Percentiles rank a stretch among this genome's conserved stretches.
phyloP scores from a whole-genome alignment of 2,888 invertebrate genomes.

The Mimas tiliae region DNA sequence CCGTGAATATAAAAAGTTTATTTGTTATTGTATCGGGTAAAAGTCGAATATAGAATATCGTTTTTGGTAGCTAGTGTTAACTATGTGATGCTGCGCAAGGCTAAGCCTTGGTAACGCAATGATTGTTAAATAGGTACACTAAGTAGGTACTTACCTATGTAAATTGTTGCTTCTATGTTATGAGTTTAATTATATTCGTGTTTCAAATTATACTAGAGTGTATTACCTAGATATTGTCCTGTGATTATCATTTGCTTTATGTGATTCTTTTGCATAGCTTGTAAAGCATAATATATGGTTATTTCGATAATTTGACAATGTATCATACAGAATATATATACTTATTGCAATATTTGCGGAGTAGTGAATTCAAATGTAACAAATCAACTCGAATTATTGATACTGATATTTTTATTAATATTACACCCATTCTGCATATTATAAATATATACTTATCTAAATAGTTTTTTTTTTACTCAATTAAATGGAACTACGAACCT shows the following conservation, averaged over 20 bases:
- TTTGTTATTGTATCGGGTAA: no score
- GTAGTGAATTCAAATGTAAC: neutral
- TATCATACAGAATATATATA: neutral
- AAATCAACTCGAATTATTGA: neutral
- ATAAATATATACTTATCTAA: neutral
- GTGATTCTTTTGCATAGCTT: conserved; percentile 3
- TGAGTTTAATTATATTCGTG: neutral
- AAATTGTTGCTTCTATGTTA: neutral
- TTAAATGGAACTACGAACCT: neutral
- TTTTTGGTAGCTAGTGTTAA: no score
- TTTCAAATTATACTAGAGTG: conserved; percentile 2
- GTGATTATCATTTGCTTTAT: neutral
- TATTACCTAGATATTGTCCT: neutral
- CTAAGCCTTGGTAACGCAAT: no score
- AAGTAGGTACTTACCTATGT: neutral
- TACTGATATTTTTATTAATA: neutral
- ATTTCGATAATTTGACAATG: conserved; percentile 6
- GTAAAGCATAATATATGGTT: neutral
- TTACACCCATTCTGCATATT: neutral
- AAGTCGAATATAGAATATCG: no score
- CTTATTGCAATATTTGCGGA: neutral
- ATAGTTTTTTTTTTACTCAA: neutral
- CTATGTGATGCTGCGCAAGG: no score
- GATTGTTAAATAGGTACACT: neutral
- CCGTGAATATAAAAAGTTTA: no score